Evolutionary conservation across 2,797 vertebrate genomes (phyloP), one percentile per base, ranked within the genome.

Genomic region (Cyprinodon diabolis): DNA sequence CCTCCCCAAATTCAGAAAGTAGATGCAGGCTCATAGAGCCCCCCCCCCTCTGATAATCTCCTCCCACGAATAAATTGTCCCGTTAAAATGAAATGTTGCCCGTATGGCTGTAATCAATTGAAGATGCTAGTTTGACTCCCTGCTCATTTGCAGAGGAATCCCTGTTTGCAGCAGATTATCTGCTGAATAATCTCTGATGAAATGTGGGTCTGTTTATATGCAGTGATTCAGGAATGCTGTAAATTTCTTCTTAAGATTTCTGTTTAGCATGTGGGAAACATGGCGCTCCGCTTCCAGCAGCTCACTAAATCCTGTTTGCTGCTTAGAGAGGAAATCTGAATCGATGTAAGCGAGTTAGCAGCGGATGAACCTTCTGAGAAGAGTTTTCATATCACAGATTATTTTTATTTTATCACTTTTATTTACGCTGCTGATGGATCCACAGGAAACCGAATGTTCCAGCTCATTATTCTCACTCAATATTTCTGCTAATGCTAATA

Each of bases 161-260:
- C 83, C 89, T 86, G 82, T 90, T 88, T 90, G 79, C 87, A 75
- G 89, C 82, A 81, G 91, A 95, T 94, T 94, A 92, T 95, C 93
- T 92, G 85, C 90, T 83, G 86, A 87, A 91, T 87, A 88, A 30
- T 30, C 30, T 86, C 85, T 84, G 49, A 88, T 92, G 90, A 94
- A 94, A 95, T 89, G 82, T 92, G 81, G 87, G 83, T 93, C 94
- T 93, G 96, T 96, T 96, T 93, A 95, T 95, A 96, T 96, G 95
- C 95, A 96, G 95, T 95, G 96, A 96, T 95, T 96, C 95, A 96
- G 95, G 94, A 96, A 96, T 95, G 95, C 95, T 95, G 92, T 95
- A 95, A 95, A 96, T 95, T 96, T 95, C 94, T 93, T 95, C 94
- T 95, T 95, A 95, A 95, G 94, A 95, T 95, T 95, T 96, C 91